Evolutionary conservation across 2,888 invertebrate genomes (phyloP), one percentile per base, ranked within the genome.

Genomic region (Bombylius major): DNA sequence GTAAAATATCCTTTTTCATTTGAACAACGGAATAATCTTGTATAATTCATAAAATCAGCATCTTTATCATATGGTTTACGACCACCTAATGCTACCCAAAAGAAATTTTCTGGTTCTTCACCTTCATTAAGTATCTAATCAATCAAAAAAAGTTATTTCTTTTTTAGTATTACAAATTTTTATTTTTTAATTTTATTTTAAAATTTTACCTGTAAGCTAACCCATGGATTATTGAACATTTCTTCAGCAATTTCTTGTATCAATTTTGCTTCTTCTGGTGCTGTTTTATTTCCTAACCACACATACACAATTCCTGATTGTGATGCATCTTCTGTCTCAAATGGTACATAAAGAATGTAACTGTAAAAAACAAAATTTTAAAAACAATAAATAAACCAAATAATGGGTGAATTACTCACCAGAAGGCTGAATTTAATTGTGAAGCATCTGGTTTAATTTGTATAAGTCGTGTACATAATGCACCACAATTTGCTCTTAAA

Each of bases 1-100:
- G 92, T 90, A 74, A 99, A 99, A 76, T 97, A 99, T 6, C 99
- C 99, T 71, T 97, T 97, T 70, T 99, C 99, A 73, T 99, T 99
- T 50, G 98, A 99, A 75, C 99, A 99, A 55, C 99, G 83, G 78
- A 99, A 99, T 46, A 99, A 79, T 51, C 99, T 79, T 3, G 95
- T 92, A 74, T 83, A 90, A 67, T 89, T 82, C 86, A 99, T 95
- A 70, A 88, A 99, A 47, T 87, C 87, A 0, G 94, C 92, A 68
- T 90, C 86, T 6, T 79, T 80, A 57, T 96, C 96, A 71, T 95
- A 93, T 0, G 86, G 83, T 71, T 93, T 94, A 66, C 84, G 86
- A 0, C 95, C 96, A 55, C 92, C 91, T 39, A 96, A 77, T n/a
- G 87, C 95, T 48, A 94, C 87, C 97, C 97, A 98, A 77, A 97